Base-by-base conservation (phyloP, 35 echinoderm and acorn worm species). In the Lytechinus pictus region DNA sequence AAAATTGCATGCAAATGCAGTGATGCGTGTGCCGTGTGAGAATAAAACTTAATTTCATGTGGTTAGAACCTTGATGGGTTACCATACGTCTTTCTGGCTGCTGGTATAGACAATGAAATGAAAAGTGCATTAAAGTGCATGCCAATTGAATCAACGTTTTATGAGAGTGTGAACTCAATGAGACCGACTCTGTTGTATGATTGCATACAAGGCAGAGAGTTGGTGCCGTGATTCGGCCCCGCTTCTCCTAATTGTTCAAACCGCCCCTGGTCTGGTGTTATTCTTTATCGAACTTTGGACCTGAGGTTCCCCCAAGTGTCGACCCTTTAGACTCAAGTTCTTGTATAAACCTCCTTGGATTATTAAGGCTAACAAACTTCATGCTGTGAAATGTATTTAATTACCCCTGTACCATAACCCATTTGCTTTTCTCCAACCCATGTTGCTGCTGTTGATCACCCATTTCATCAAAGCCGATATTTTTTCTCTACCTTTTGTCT, bases 311-410 rank as follows among this genome's bases (percentile, higher is more conserved):
- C 66, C 66, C 16, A 44, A 79, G 66, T 6, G 66, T 79, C 9
- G 66, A 79, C 7, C 19, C 66, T 24, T 79, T 16, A 79, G 24
- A 7, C n/a, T 19, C n/a, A 79, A 79, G 66, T 79, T 79, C 66
- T 79, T 79, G 66, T 24, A 79, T 79, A 79, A n/a, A 79, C 66
- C 33, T 79, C 66, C n/a, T 79, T 79, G 66, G 66, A 79, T 79
- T 24, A 44, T 19, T 79, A 24, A 7, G 66, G 66, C 66, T 79
- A 79, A 79, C 66, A 24, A 79, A 24, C 4, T 79, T 24, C 66
- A n/a, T 24, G 66, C 66, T 79, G 66, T 79, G 66, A 79, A 24
- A 24, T 79, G 66, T 79, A 79, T 79, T 79, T 79, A 79, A 79
- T 79, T 79, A 79, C 66, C 66, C 19, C 8, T 79, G 66, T 79